phyloP scores from a whole-genome alignment of 2,888 invertebrate genomes.

The Blastobasis lacticolella region DNA sequence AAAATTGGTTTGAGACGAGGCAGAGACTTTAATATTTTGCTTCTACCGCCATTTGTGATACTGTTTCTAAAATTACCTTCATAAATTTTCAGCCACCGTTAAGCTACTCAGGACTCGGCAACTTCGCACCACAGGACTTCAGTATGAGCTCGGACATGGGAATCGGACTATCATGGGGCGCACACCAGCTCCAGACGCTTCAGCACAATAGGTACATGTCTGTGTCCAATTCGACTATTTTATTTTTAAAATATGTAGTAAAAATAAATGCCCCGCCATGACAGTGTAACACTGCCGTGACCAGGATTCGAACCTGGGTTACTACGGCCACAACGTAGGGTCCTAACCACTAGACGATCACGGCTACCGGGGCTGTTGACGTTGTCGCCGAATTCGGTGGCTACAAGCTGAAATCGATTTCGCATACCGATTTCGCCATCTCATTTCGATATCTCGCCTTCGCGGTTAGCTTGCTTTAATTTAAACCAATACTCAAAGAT shows the following conservation, averaged over 20 bases:
- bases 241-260: background rate
- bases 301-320: conserved; percentile 80
- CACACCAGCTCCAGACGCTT: conserved; percentile 80
- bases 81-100: conserved; percentile 59
- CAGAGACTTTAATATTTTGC: too few species aligned
- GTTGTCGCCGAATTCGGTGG: too few species aligned
- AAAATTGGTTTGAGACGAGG: too few species aligned
- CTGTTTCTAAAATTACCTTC: background rate
- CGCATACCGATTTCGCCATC: too few species aligned
- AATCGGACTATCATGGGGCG: conserved; percentile 79
- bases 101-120: conserved; percentile 78
- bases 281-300: conserved; percentile 62
- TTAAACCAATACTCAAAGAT: too few species aligned
- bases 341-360: conserved; percentile 84
- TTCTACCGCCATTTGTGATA: too few species aligned
- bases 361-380: conserved; percentile 1
- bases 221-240: conserved; percentile 47
- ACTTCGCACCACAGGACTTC: conserved; percentile 85
- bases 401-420: too few species aligned
- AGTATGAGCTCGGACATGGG: conserved; percentile 84
- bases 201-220: conserved; percentile 81
- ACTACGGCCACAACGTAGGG: conserved; percentile 80
- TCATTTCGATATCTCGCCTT: too few species aligned
- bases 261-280: conserved; percentile 24
- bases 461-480: too few species aligned